These are phyloP conservation scores for Rhimphoctona megacephalus DNA, from an alignment of 2,888 invertebrate genomes.

Conservation along the genomic window DNA sequence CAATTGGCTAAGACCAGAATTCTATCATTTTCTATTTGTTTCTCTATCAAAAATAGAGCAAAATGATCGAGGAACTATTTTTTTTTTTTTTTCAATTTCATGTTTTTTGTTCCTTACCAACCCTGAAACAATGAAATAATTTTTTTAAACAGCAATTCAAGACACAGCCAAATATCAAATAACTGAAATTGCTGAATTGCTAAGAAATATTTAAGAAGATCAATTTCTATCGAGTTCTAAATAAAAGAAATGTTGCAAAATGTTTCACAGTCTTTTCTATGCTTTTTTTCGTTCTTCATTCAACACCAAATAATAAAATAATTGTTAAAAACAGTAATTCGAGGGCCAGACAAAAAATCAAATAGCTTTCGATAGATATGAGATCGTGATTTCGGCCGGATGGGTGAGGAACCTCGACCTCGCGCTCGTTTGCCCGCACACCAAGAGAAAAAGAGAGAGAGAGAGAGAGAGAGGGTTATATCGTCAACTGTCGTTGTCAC, in stretches of 20 bases:
- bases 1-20: not conserved
- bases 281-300: not conserved
- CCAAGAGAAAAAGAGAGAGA: slow-evolving; percentile 31
- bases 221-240: too few relatives aligned
- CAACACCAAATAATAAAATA: not conserved
- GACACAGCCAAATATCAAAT: too few relatives aligned
- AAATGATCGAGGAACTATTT: too few relatives aligned
- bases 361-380: slow-evolving; percentile 68
- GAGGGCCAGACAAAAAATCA: slow-evolving; percentile 33
- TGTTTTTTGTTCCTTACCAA: too few relatives aligned
- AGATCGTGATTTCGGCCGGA: slow-evolving; percentile 74
- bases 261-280: not conserved
- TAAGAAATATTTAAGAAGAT: too few relatives aligned
- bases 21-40: not conserved
- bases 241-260: not conserved
- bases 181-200: too few relatives aligned
- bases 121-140: too few relatives aligned
- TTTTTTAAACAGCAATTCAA: too few relatives aligned
- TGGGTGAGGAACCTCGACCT: slow-evolving; percentile 80
- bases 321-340: not conserved
- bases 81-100: too few relatives aligned
- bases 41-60: not conserved
- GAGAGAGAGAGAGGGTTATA: slow-evolving; percentile 61
- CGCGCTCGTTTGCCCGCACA: slow-evolving; percentile 76
- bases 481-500: slow-evolving; percentile 75